phyloP scores from a whole-genome alignment of 2,888 invertebrate species.

The Piscicola geometra region DNA sequence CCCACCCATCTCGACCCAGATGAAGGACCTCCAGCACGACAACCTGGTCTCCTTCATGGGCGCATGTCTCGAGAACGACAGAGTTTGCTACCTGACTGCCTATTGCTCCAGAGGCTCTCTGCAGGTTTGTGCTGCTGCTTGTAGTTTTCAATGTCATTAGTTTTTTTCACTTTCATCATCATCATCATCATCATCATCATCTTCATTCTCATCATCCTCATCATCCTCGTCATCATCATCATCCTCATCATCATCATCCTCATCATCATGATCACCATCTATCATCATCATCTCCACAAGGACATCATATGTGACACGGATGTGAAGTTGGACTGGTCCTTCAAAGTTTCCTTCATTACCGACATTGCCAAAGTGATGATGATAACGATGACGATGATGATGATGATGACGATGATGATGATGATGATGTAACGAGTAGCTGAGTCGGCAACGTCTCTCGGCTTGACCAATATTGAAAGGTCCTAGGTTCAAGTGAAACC shows the following conservation, averaged over 20 bases:
- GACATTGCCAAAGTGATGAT: conserved; percentile 18
- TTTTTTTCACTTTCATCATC: neutral
- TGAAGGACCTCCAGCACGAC: conserved; percentile 31
- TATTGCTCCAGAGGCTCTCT: conserved; percentile 15
- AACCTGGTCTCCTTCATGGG: conserved; percentile 25
- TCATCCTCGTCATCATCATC: too few species aligned
- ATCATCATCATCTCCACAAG: too few species aligned
- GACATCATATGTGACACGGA: conserved; percentile 15
- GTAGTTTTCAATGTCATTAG: neutral
- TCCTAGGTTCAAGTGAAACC: too few species aligned
- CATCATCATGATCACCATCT: too few species aligned
- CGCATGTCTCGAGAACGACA: conserved; percentile 24
- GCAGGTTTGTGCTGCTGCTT: conserved; percentile 7
- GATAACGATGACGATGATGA: too few species aligned
- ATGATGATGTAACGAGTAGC: too few species aligned
- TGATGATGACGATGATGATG: too few species aligned
- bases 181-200: too few species aligned
- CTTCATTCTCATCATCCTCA: too few species aligned
- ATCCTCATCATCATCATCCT: too few species aligned
- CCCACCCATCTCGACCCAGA: conserved; percentile 1
- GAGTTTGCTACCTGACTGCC: conserved; percentile 18
- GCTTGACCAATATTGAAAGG: too few species aligned
- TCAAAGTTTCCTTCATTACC: conserved; percentile 12
- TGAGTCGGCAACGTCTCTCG: too few species aligned
- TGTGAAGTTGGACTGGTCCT: conserved; percentile 19